phyloP scores from a whole-genome alignment of 2,888 invertebrate species.

The Gymnocheta viridis region DNA sequence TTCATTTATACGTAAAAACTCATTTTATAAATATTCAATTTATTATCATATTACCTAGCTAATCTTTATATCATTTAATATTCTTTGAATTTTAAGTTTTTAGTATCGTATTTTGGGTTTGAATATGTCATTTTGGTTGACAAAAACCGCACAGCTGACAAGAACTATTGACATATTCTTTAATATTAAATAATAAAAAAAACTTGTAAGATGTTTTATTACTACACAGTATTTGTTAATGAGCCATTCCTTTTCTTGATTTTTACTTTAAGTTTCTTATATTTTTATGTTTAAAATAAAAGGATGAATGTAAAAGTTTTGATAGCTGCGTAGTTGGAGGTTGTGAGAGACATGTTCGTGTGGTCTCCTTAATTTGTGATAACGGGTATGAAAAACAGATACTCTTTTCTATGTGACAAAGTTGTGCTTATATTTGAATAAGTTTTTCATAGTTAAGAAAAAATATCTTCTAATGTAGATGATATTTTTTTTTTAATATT shows the following conservation, averaged over 20 bases:
- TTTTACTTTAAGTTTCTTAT: conserved; percentile 1
- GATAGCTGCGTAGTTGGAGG: not conserved
- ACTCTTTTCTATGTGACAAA: too few species aligned
- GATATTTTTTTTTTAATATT: too few species aligned
- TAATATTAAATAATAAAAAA: not conserved
- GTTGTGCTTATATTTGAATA: too few species aligned
- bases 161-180: not conserved
- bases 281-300: conserved; percentile 2
- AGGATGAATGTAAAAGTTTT: not conserved
- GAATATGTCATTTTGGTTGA: conserved; percentile 11
- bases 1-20: not conserved
- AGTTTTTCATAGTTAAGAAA: too few species aligned
- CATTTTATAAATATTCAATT: not conserved
- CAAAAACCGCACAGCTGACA: not conserved
- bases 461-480: too few species aligned
- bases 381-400: not conserved
- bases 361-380: not conserved
- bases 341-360: not conserved
- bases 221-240: conserved; percentile 4
- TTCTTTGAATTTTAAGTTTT: not conserved
- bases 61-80: not conserved
- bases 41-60: conserved; percentile 15
- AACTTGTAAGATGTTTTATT: not conserved
- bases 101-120: not conserved
- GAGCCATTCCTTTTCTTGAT: not conserved